phyloP scores from a whole-genome alignment of 1,140 invertebrate genomes.

The Zaprionus ornatus region DNA sequence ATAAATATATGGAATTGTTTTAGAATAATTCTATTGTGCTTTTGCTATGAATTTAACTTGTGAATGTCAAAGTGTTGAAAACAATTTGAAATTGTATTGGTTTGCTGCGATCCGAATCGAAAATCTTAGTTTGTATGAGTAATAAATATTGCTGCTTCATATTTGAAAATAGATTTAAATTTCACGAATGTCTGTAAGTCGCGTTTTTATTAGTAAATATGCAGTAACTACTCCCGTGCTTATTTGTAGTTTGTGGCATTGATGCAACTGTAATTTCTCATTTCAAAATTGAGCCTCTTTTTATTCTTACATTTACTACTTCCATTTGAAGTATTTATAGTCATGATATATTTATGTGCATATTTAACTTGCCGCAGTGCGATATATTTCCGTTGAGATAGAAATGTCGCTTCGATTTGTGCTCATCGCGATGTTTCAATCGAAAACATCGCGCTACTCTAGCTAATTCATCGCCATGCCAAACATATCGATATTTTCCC shows the following conservation, averaged over 20 bases:
- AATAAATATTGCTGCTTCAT: too few relatives aligned
- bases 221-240: neutral
- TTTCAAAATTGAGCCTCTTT: too few relatives aligned
- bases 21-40: slow-evolving; percentile 16
- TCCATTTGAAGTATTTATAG: too few relatives aligned
- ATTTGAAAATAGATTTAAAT: neutral
- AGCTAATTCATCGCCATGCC: slow-evolving; percentile 7
- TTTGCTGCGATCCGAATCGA: neutral
- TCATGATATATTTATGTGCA: too few relatives aligned
- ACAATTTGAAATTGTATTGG: neutral
- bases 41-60: slow-evolving; percentile 31
- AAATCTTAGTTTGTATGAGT: neutral
- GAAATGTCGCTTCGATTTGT: neutral
- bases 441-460: neutral
- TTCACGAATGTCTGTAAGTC: neutral
- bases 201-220: neutral
- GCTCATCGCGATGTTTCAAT: neutral
- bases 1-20: slow-evolving; percentile 33
- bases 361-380: too few relatives aligned
- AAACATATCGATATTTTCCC: slow-evolving; percentile 17
- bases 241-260: too few relatives aligned
- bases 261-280: neutral
- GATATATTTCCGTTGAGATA: neutral
- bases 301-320: too few relatives aligned
- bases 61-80: slow-evolving; percentile 3